Conservation (phyloP, 2,113 vertebrate species). For the Opisthocomus hoazin region DNA sequence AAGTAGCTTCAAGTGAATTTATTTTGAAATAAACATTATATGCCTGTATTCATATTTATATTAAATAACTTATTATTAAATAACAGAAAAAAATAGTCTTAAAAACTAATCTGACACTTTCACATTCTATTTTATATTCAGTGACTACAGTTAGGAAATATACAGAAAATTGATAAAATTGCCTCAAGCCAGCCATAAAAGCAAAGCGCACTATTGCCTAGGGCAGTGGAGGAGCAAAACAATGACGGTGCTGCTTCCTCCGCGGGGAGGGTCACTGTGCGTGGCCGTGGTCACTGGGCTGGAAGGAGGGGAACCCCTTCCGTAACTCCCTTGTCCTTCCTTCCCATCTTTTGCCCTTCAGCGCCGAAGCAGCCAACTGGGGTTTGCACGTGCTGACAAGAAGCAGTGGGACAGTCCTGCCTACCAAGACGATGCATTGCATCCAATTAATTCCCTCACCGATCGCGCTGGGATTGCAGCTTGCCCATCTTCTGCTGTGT, state of each 20-base stretch:
- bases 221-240: not conserved
- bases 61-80: conserved; percentile 56
- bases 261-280: not conserved
- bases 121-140: conserved; percentile 34
- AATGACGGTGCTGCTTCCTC: not conserved
- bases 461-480: not conserved
- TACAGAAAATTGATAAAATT: conserved; percentile 18
- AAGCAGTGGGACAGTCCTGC: not conserved
- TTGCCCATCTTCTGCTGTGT: not conserved
- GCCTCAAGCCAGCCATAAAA: conserved; percentile 27
- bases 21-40: conserved; percentile 44
- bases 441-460: not conserved
- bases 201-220: conserved; percentile 34
- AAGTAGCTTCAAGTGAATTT: conserved; percentile 38
- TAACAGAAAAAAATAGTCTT: conserved; percentile 37
- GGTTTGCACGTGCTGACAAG: not conserved
- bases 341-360: not conserved
- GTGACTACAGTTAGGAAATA: not conserved
- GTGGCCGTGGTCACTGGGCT: not conserved
- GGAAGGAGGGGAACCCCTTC: not conserved
- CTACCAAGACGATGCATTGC: not conserved
- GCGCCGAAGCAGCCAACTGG: not conserved
- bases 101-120: conserved; percentile 38
- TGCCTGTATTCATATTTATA: conserved; percentile 11
- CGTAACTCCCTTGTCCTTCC: not conserved